Evolutionary conservation across 92 coral and sea anemone genomes (phyloP).

Genomic region (Paramuricea clavata): DNA sequence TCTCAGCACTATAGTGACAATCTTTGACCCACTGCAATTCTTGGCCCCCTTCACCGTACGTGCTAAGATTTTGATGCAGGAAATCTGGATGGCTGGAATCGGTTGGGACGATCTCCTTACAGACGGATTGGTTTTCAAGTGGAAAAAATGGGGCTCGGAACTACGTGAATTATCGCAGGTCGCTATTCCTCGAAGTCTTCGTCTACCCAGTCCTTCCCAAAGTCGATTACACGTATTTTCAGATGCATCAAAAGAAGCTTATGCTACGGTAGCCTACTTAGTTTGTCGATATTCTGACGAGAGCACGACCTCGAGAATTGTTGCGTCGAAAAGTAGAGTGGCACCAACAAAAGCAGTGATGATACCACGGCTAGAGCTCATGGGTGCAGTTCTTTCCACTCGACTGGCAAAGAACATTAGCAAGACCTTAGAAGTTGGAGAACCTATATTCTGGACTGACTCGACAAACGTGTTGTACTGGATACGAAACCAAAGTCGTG

Average conservation of each 20-base stretch:
- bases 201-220: not conserved
- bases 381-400: constrained; percentile 65
- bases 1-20: constrained; percentile 15
- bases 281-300: constrained; percentile 50
- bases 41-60: constrained; percentile 4
- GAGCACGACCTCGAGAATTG: constrained; percentile 42
- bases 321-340: constrained; percentile 58
- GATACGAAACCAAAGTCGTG: constrained; percentile 65
- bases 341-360: constrained; percentile 41
- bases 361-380: constrained; percentile 39
- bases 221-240: constrained; percentile 27
- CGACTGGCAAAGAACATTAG: constrained; percentile 43
- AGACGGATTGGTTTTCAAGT: not conserved
- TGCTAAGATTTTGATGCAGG: constrained; percentile 24
- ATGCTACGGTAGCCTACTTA: constrained; percentile 46
- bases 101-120: constrained; percentile 27
- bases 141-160: not conserved
- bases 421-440: constrained; percentile 46
- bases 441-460: constrained; percentile 54
- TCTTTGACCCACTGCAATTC: constrained; percentile 27
- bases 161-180: not conserved
- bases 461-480: constrained; percentile 68
- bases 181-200: constrained; percentile 6
- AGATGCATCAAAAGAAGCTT: constrained; percentile 41
- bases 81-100: constrained; percentile 33